A percentile compares a stretch with the other conserved stretches of the same genome.
Evolutionary conservation across 2,888 invertebrate genomes (phyloP).

Genomic region (Synergus umbraculus): DNA sequence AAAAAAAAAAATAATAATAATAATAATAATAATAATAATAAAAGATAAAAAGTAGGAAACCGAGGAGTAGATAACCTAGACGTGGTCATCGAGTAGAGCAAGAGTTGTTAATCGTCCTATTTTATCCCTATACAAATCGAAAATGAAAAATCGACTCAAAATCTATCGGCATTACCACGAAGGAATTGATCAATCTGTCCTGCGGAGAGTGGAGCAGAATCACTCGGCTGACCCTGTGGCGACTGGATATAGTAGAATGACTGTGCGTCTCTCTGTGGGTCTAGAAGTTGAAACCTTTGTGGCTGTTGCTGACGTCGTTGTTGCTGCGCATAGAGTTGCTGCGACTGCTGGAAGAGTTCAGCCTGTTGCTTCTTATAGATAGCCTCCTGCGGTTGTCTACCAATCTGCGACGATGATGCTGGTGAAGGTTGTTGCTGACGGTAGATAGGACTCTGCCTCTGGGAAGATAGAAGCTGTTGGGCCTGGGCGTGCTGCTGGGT

Average conservation of each 20-base stretch:
- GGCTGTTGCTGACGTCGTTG: constrained; percentile 80
- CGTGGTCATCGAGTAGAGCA: constrained; percentile 20
- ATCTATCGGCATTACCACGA: constrained; percentile 78
- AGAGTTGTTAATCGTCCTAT: constrained; percentile 1
- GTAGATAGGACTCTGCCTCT: constrained; percentile 71
- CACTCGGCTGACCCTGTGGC: constrained; percentile 77
- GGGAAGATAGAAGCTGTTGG: constrained; percentile 75
- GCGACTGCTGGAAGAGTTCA: constrained; percentile 82
- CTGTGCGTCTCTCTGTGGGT: constrained; percentile 72
- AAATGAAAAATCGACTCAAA: constrained; percentile 45
- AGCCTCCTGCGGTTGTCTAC: constrained; percentile 74
- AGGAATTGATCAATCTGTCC: constrained; percentile 91
- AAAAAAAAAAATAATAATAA: neutral
- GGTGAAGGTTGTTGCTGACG: constrained; percentile 64
- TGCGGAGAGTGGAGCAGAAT: constrained; percentile 78
- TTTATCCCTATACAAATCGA: neutral
- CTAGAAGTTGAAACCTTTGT: constrained; percentile 75
- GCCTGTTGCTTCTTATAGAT: constrained; percentile 82
- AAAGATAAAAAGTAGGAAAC: neutral
- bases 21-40: neutral
- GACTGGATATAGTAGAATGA: constrained; percentile 75
- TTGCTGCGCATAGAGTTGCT: constrained; percentile 83
- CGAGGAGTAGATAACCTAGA: neutral
- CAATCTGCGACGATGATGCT: constrained; percentile 63
- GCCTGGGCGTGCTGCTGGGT: constrained; percentile 78